A percentile compares a stretch with the other conserved stretches of the same genome.
Evolutionary conservation across 2,113 vertebrate species (phyloP).

Genomic region (Strigops habroptila): DNA sequence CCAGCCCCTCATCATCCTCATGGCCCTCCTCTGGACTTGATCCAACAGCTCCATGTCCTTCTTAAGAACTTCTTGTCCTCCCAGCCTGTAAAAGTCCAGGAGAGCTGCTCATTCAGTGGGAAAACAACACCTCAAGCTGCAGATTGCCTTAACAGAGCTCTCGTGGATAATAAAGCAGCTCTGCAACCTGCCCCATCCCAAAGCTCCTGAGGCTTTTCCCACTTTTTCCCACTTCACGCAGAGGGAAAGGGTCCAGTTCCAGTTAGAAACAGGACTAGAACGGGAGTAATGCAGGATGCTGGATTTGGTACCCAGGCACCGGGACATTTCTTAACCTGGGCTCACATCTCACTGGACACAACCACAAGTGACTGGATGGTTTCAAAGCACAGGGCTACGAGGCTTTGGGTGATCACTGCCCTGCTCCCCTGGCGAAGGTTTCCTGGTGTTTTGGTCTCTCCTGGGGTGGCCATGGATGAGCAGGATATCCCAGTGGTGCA

Average conservation of each 20-base stretch:
- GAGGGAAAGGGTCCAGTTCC: background rate
- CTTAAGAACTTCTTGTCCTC: background rate
- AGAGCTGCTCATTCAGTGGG: fast-evolving
- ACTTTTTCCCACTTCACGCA: background rate
- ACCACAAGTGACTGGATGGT: background rate
- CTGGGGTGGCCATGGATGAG: fast-evolving
- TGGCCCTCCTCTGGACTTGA: background rate
- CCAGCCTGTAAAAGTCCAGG: background rate
- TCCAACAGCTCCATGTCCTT: background rate
- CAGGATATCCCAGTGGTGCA: background rate
- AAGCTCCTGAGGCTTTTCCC: fast-evolving
- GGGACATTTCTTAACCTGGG: fast-evolving
- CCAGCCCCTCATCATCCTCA: background rate
- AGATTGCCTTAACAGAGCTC: background rate
- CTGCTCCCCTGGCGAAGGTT: background rate
- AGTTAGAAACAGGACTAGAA: background rate
- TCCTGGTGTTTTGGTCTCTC: background rate
- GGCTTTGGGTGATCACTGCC: background rate
- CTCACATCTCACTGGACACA: fast-evolving
- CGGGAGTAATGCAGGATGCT: fast-evolving
- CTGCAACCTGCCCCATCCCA: background rate
- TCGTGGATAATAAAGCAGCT: fast-evolving
- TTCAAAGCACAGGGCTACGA: fast-evolving
- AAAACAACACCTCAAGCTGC: background rate
- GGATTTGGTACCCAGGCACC: fast-evolving